These are phyloP conservation scores for Drosophila leontia DNA, from an alignment of 1,140 invertebrate species.

Conservation along the genomic window DNA sequence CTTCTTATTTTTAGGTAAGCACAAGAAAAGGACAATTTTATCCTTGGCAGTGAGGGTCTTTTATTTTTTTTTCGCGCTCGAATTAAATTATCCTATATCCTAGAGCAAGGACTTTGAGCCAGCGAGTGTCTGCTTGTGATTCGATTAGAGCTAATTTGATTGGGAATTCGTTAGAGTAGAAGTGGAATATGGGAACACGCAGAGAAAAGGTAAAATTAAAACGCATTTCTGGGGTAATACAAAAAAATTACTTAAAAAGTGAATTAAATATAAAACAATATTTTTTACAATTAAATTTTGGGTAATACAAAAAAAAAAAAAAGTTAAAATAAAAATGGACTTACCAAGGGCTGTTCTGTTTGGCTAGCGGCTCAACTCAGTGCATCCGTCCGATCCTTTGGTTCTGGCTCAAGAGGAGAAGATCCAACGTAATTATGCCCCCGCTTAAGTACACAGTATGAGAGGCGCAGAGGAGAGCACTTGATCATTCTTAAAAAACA, in stretches of 20 bases:
- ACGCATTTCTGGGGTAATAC: too few relatives aligned
- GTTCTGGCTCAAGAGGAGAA: slow-evolving; percentile 15
- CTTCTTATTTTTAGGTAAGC: not conserved
- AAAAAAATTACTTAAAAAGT: too few relatives aligned
- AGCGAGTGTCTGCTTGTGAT: slow-evolving; percentile 37
- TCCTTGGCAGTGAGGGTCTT: slow-evolving; percentile 19
- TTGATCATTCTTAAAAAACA: too few relatives aligned
- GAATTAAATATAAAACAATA: too few relatives aligned
- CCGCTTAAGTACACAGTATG: too few relatives aligned
- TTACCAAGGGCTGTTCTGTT: not conserved
- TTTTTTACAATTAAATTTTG: too few relatives aligned
- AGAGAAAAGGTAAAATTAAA: not conserved
- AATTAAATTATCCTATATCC: slow-evolving; percentile 35
- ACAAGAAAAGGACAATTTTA: slow-evolving; percentile 30
- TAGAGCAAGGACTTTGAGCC: slow-evolving; percentile 10
- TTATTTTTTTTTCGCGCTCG: slow-evolving; percentile 15
- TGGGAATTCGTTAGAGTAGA: slow-evolving; percentile 45
- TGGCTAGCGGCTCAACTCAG: slow-evolving; percentile 41
- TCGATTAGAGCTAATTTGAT: slow-evolving; percentile 50
- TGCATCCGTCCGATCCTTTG: slow-evolving; percentile 36
- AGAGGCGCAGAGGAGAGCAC: too few relatives aligned
- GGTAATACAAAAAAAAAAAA: slow-evolving; percentile 30
- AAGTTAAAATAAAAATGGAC: too few relatives aligned
- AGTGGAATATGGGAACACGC: slow-evolving; percentile 3
- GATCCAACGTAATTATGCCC: not conserved